Percentiles rank a stretch among this genome's conserved stretches.
These are phyloP conservation scores for Thecophora atra DNA, from an alignment of 2,888 invertebrate genomes.

Conservation along the genomic window DNA sequence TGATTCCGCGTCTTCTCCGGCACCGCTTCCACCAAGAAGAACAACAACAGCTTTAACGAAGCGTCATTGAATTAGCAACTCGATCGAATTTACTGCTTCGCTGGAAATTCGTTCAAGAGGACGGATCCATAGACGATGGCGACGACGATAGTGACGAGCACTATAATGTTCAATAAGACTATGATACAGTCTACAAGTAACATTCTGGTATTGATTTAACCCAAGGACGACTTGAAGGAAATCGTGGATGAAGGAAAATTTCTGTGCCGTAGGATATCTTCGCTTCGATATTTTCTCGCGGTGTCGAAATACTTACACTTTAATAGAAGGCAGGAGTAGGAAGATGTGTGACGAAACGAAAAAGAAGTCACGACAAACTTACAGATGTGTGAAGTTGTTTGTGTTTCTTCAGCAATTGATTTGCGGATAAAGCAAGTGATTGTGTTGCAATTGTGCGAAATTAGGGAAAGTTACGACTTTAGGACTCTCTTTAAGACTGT, in stretches of 20 bases:
- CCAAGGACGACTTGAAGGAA: slow-evolving; percentile 6
- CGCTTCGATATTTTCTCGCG: not conserved
- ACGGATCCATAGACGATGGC: slow-evolving; percentile 16
- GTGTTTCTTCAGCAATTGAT: slow-evolving; percentile 62
- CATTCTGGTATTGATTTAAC: not conserved
- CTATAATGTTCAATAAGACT: not conserved
- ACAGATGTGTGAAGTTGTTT: slow-evolving; percentile 60
- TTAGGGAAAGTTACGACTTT: slow-evolving; percentile 55
- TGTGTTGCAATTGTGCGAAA: slow-evolving; percentile 60
- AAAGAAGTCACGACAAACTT: slow-evolving; percentile 42
- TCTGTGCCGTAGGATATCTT: slow-evolving; percentile 4
- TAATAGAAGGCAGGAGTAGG: not conserved
- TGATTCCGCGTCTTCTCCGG: not conserved
- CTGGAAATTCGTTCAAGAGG: slow-evolving; percentile 1
- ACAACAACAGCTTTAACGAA: not conserved
- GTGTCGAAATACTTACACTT: not conserved
- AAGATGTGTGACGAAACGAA: slow-evolving; percentile 26
- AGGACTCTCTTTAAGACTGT: not conserved
- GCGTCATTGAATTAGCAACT: slow-evolving; percentile 14
- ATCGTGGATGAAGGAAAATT: slow-evolving; percentile 23
- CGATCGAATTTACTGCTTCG: not conserved
- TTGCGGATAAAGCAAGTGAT: slow-evolving; percentile 62
- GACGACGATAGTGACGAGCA: not conserved
- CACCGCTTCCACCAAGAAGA: not conserved
- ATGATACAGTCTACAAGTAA: too few relatives aligned